Evolutionary conservation across 1,140 invertebrate species (phyloP).

Genomic region (Lordiphosa stackelbergi): DNA sequence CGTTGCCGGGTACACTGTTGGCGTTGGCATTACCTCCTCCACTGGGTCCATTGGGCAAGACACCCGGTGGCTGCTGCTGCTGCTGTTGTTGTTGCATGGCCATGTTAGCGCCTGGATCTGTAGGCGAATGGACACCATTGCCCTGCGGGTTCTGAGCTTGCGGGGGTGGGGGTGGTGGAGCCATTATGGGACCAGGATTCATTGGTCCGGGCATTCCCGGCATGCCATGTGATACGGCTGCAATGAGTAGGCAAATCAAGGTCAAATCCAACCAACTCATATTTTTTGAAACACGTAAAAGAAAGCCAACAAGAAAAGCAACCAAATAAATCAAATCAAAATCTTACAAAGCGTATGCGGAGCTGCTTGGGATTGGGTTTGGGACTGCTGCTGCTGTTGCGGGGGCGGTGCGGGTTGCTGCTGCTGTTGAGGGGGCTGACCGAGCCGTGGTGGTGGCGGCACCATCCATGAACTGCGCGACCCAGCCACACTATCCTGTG

Average conservation of each 20-base stretch:
- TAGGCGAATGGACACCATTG: constrained; percentile 65
- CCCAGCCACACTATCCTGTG: constrained; percentile 55
- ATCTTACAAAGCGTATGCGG: constrained; percentile 81
- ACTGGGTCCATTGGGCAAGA: constrained; percentile 39
- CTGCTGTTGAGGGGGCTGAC: constrained; percentile 32
- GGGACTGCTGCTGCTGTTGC: constrained; percentile 42
- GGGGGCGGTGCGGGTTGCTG: constrained; percentile 43
- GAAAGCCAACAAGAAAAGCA: constrained; percentile 51
- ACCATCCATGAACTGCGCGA: constrained; percentile 74
- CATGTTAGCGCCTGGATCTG: constrained; percentile 46
- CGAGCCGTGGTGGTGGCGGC: constrained; percentile 56
- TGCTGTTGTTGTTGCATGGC: constrained; percentile 55
- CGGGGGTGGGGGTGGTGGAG: constrained; percentile 64
- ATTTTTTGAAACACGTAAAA: constrained; percentile 10
- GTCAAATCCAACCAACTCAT: background rate
- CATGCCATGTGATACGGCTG: constrained; percentile 74
- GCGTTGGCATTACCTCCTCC: constrained; percentile 31
- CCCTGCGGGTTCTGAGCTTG: constrained; percentile 67
- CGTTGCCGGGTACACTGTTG: constrained; percentile 21
- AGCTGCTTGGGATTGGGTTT: constrained; percentile 64
- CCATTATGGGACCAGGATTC: constrained; percentile 67
- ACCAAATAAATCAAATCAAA: constrained; percentile 63
- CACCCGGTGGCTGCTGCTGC: constrained; percentile 45
- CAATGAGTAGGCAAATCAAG: background rate
- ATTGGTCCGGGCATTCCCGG: constrained; percentile 64